Evolutionary conservation across 2,113 vertebrate species (phyloP), one percentile per base, ranked within the genome.

Genomic region (Cinclus mexicanus): DNA sequence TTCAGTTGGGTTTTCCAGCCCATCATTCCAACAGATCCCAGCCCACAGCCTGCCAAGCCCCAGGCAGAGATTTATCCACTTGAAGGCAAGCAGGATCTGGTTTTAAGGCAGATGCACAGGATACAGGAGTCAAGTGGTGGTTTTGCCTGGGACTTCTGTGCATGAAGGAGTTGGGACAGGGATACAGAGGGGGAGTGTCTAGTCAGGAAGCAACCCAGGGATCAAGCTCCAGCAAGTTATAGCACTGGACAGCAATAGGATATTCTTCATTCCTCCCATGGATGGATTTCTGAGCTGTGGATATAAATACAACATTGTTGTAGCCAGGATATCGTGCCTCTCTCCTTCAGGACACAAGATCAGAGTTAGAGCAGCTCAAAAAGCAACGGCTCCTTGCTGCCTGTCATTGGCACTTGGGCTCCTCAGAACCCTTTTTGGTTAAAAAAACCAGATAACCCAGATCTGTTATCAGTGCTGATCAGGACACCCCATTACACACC

Each of bases 201-300:
- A 2, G 28, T 80, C 90, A 77, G 68, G 83, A 89, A 89, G 33
- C 41, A 63, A 59, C 60, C 35, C 63, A 55, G 76, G 55, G 60
- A 90, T 64, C 11, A 72, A 89, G 13, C 52, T 72, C 56, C 74
- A 74, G 52, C 28, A 64, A 65, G 35, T 68, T 87, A 35, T 5
- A 75, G 89, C 72, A 56, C 29, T 12, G 12, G 88, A 69, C 42
- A 85, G 87, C 21, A 7, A 88, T 50, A 81, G 90, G 71, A 88
- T 78, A 59, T 25, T 91, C 87, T 90, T 63, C 78, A 44, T 75
- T 88, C 76, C 63, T 91, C 28, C 2, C n/a, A n/a, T 13, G 21
- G 74, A 78, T 31, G 69, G 81, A 71, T 79, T 87, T 70, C 61
- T 56, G 78, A 81, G 77, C 80, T 71, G 15, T 29, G 35, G 70